Evolutionary conservation across 2,797 vertebrate species (phyloP).

Genomic region (Esox lucius): DNA sequence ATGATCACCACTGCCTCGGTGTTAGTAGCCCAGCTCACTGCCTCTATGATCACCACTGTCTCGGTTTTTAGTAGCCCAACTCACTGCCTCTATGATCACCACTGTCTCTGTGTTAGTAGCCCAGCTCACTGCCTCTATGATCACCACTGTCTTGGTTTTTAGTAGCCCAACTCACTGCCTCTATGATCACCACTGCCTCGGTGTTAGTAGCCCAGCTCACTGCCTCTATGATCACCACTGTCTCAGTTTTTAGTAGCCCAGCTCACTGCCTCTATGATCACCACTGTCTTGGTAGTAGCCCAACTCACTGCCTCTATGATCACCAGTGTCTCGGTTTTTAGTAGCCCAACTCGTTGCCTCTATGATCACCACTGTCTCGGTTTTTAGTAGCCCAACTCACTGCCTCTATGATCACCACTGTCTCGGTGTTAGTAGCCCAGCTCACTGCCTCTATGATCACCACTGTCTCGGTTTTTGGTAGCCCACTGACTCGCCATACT

Average conservation of each 20-base stretch:
- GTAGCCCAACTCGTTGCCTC: not conserved
- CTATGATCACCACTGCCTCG: no score
- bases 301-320: not conserved
- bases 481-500: slow-evolving; percentile 9
- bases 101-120: slow-evolving; percentile 16
- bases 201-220: not conserved
- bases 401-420: no score
- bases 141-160: no score
- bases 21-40: no score
- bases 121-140: no score
- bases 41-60: slow-evolving; percentile 14
- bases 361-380: not conserved
- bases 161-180: no score
- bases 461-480: slow-evolving; percentile 24
- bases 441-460: not conserved
- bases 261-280: no score
- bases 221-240: not conserved
- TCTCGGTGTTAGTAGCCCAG: no score
- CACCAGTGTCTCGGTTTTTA: slow-evolving; percentile 27
- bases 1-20: no score
- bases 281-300: no score
- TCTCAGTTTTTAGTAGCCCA: no score
- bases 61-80: slow-evolving; percentile 20
- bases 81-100: slow-evolving; percentile 8
- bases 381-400: not conserved